Percentiles rank a stretch among this genome's conserved stretches.
Evolutionary conservation across 1,140 invertebrate species (phyloP).

Genomic region (Charaxes varanes): DNA sequence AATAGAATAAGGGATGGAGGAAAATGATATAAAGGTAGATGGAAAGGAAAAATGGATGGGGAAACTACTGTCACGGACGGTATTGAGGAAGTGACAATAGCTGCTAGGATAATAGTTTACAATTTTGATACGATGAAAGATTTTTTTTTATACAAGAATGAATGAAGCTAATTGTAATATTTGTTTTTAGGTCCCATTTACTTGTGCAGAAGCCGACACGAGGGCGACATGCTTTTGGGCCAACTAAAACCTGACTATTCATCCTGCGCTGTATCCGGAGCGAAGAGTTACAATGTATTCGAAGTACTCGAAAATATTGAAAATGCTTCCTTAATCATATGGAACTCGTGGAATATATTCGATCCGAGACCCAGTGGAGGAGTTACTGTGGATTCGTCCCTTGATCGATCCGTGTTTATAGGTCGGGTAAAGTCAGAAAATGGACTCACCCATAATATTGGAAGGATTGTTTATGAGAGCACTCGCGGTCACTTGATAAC

Average conservation of each 20-base stretch:
- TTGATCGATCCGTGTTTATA: conserved; percentile 54
- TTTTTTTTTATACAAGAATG: neutral
- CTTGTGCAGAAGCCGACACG: conserved; percentile 82
- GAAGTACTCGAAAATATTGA: conserved; percentile 86
- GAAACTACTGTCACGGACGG: too few species aligned
- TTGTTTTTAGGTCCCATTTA: conserved; percentile 75
- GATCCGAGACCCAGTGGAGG: conserved; percentile 76
- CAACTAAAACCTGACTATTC: conserved; percentile 75
- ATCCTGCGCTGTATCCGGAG: conserved; percentile 79
- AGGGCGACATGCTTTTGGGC: conserved; percentile 82
- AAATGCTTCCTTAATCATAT: conserved; percentile 81
- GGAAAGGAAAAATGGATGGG: too few species aligned
- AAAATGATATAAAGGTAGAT: too few species aligned
- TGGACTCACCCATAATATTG: conserved; percentile 77
- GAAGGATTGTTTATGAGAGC: conserved; percentile 78
- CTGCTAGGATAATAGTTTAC: too few species aligned
- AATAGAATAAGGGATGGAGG: too few species aligned
- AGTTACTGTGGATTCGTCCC: conserved; percentile 74
- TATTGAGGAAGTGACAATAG: too few species aligned
- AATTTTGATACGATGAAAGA: too few species aligned
- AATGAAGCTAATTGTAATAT: conserved; percentile 8
- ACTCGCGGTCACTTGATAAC: conserved; percentile 80
- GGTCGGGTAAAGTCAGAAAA: conserved; percentile 66
- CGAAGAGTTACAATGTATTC: conserved; percentile 77
- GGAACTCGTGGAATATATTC: conserved; percentile 83